phyloP scores from a whole-genome alignment of 1,140 invertebrate genomes.

The Brevipalpus yothersi region DNA sequence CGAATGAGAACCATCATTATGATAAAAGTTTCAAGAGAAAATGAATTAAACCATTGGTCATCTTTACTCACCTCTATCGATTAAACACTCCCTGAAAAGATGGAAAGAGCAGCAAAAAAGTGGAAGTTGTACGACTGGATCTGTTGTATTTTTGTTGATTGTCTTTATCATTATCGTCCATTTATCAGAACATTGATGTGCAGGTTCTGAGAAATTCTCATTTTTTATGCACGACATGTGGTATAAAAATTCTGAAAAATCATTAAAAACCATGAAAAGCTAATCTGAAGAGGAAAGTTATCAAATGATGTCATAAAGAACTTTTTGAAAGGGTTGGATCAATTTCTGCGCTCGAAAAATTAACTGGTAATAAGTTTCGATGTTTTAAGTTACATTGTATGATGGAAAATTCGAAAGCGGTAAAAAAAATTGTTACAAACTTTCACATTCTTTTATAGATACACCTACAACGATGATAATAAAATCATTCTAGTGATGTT shows the following conservation, averaged over 20 bases:
- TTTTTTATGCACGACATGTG: constrained; percentile 1
- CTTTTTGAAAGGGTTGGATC: too few species aligned
- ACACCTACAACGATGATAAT: too few species aligned
- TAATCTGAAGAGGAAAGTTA: not conserved
- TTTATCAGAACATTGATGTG: not conserved
- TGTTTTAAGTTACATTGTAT: too few species aligned
- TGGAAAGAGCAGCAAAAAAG: not conserved
- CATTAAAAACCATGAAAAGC: not conserved
- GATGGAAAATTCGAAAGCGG: too few species aligned
- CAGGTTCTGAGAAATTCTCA: not conserved
- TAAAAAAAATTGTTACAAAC: too few species aligned
- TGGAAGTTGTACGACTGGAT: not conserved
- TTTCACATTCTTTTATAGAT: too few species aligned
- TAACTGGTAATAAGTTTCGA: not conserved
- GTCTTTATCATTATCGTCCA: not conserved
- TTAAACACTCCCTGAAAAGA: not conserved
- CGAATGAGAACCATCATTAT: too few species aligned
- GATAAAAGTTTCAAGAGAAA: too few species aligned
- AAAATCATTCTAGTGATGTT: too few species aligned
- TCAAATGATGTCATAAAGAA: too few species aligned
- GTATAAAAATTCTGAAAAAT: not conserved
- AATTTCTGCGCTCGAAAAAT: too few species aligned
- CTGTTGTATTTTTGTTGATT: not conserved
- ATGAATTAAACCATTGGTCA: too few species aligned
- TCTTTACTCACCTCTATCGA: not conserved